Conservation (phyloP, 2,888 invertebrate genomes). For the Agriopis aurantiaria region DNA sequence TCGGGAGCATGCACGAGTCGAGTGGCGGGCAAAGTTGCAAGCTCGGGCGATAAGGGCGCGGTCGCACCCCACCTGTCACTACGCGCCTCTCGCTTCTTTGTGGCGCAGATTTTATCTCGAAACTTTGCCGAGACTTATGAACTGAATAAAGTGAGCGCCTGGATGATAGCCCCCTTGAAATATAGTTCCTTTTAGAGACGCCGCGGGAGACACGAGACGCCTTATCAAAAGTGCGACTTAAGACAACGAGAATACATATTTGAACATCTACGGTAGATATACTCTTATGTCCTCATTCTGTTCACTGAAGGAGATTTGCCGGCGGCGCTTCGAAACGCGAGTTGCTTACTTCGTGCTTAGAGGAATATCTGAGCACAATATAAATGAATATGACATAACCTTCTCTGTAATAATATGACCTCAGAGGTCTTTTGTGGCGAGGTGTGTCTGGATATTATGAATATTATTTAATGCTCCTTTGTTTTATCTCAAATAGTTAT, state of each 20-base stretch:
- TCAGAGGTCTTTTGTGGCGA: slow-evolving; percentile 6
- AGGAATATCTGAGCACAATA: slow-evolving; percentile 11
- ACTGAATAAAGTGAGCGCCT: slow-evolving; percentile 61
- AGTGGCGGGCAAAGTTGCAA: slow-evolving; percentile 56
- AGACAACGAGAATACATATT: slow-evolving; percentile 46
- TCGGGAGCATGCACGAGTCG: slow-evolving; percentile 48
- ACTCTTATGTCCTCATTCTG: slow-evolving; percentile 25
- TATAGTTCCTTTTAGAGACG: slow-evolving; percentile 53
- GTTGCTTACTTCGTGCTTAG: slow-evolving; percentile 18
- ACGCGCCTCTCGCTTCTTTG: slow-evolving; percentile 61
- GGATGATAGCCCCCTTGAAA: slow-evolving; percentile 55
- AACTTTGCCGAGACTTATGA: slow-evolving; percentile 67
- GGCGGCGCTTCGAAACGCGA: slow-evolving; percentile 13
- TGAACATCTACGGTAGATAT: slow-evolving; percentile 22
- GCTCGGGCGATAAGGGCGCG: slow-evolving; percentile 57
- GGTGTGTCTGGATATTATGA: not conserved
- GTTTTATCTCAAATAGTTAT: slow-evolving; percentile 10
- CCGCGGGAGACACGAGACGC: slow-evolving; percentile 52
- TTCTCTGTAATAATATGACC: slow-evolving; percentile 6
- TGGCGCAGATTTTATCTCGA: slow-evolving; percentile 68
- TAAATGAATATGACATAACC: slow-evolving; percentile 3
- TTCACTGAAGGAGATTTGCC: slow-evolving; percentile 28
- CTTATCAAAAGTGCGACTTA: slow-evolving; percentile 51
- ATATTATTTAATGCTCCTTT: not conserved
- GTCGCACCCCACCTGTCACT: slow-evolving; percentile 60